Percentiles rank a stretch among this genome's conserved stretches.
Evolutionary conservation across 1,140 invertebrate genomes (phyloP).

Genomic region (Diuraphis noxia): DNA sequence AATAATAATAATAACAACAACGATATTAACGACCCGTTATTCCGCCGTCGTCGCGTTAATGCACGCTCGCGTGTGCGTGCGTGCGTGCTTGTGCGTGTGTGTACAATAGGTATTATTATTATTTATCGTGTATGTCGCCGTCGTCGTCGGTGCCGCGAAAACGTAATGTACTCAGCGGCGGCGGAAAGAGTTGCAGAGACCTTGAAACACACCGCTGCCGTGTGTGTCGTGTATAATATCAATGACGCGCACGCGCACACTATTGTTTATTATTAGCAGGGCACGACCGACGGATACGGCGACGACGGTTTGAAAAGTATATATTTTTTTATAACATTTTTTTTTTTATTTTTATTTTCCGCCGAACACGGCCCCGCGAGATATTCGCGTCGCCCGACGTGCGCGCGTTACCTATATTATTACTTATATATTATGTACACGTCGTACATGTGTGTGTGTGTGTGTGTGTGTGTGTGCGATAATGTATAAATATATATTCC

Average conservation of each 20-base stretch:
- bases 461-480: not conserved
- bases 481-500: constrained; percentile 1
- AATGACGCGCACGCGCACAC: not conserved
- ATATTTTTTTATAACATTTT: not conserved
- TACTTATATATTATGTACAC: not conserved
- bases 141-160: not conserved
- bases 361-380: not conserved
- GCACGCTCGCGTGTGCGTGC: not conserved
- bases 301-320: constrained; percentile 11
- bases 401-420: not conserved
- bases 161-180: not conserved
- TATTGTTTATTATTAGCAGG: constrained; percentile 44
- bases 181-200: constrained; percentile 3
- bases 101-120: constrained; percentile 12
- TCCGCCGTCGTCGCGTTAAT: not conserved
- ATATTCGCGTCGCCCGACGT: constrained; percentile 2
- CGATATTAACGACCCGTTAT: not conserved
- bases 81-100: not conserved
- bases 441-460: not conserved
- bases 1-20: constrained; percentile 5
- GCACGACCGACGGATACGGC: not conserved
- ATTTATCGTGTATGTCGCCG: not conserved
- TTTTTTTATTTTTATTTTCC: not conserved
- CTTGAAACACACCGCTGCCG: constrained; percentile 26
- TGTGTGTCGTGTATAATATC: constrained; percentile 11